Evolutionary conservation across 2,888 invertebrate genomes (phyloP), one percentile per base, ranked within the genome.

Genomic region (Mamestra brassicae): DNA sequence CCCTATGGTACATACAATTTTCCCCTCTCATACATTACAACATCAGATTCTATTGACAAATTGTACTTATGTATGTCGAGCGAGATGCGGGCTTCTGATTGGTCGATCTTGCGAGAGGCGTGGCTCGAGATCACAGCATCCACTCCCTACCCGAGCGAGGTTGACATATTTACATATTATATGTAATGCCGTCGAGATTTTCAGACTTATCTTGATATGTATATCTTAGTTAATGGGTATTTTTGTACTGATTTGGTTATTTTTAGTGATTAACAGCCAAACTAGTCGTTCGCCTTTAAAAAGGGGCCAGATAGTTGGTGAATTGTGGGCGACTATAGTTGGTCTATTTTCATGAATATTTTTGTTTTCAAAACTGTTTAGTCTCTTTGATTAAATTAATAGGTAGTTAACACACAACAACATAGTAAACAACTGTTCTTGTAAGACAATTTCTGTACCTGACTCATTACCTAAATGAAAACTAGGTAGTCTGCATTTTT

Each of bases 111-210:
- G 65, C 90, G 89, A 90, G 91, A 91, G 91, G 83, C 85, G 87
- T 78, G 88, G 61, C 87, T 26, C 58, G 67, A 60, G 63, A 81
- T 83, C 89, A 75, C 94, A 94, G 94, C 94, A 93, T 94, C 94
- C 94, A 94, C 92, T 94, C 90, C 87, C 82, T 86, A 72, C 81
- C 58, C 34, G n/a, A 11, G 2, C 38, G 83, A 54, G 45, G 54
- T 68, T 68, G 80, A 81, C 84, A 82, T 76, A 81, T 45, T 57
- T 80, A 71, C 64, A 52, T 52, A 1, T 6, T 58, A 15, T 60
- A 42, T 66, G 36, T 58, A 26, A 1, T 13, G 8, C 11, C n/a
- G 67, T 45, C 26, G 45, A 71, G 81, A 83, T 75, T 64, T 45
- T 61, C 13, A 55, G 45, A 26, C 26, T 55, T 78, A 78, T 74